Base-by-base conservation (phyloP, 1,140 invertebrate genomes). In the Palaemon carinicauda region DNA sequence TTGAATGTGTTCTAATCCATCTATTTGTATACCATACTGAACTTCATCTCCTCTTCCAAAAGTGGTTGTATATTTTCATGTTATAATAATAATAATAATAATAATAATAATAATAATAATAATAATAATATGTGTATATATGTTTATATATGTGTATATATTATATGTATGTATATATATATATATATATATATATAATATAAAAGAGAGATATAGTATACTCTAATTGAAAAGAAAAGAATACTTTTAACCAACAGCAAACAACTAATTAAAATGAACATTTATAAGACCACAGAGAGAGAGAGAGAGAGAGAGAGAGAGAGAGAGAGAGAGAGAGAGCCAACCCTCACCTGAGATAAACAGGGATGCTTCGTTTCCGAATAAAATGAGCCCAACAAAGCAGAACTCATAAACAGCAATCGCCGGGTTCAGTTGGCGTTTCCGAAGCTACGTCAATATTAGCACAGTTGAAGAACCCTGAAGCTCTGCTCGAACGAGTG, bases 271-370 rank as follows among this genome's bases (percentile, higher is more conserved):
- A 41, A 9, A 27, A n/a, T n/a, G n/a, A n/a, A n/a, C n/a, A n/a
- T n/a, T n/a, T n/a, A n/a, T n/a, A n/a, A n/a, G n/a, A n/a, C n/a
- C n/a, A n/a, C n/a, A 73, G 69, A 73, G n/a, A 21, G 17, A 33
- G 69, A 73, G 21, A 17, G n/a, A 73, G 69, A 27, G 69, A 41
- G 74, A 33, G 41, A 77, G 74, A 77, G 74, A 77, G 41, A 77
- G 74, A 51, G 74, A 77, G 41, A 51, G 74, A 51, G 41, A 51
- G 74, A 77, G 4, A 51, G 19, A 51, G 19, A 77, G 31, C 41
- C 3, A 77, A 33, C 31, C 12, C 14, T 15, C 31, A 33, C 14
- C 17, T 41, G 31, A 51, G 74, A 77, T 27, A 51, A 24, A 77
- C 29, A 51, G 41, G 24, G 31, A 51, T 17, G 41, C 29, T 41